Evolutionary conservation across 2,888 invertebrate genomes (phyloP), one percentile per base, ranked within the genome.

Genomic region (Drosophila mettleri): DNA sequence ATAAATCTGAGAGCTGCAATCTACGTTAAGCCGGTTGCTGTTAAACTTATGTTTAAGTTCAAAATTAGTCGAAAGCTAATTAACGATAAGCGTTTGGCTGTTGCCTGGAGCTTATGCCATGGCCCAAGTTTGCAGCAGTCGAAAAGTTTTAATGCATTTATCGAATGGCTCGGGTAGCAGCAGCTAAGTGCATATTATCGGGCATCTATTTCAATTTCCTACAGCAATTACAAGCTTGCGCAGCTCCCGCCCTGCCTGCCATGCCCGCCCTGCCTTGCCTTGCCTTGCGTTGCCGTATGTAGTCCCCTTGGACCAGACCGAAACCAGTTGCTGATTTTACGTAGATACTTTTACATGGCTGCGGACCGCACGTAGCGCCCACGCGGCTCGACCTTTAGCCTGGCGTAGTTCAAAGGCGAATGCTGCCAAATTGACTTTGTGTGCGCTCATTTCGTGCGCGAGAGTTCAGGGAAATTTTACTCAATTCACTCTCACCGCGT

Each of bases 171-270:
- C 65, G 78, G 62, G 69, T 49, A 43, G 45, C 74, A 60, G 77
- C 43, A 76, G 63, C 69, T 69, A 85, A 84, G 83, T 84, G 87
- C 83, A 77, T 84, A 87, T 87, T 84, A 87, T 84, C 87, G 83
- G 83, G 86, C 86, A 87, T 84, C 87, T 84, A 84, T 87, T 87
- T 87, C 87, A 87, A 85, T 84, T 84, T 87, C 86, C 86, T 74
- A 67, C 69, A 73, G 83, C 79, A 84, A 87, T 87, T 84, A 82
- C 81, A 78, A 68, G 51, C 61, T 20, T 60, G 57, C 33, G 31
- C 29, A 12, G 43, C 33, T 31, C 16, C 16, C 24, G n/a, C n/a
- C n/a, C n/a, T n/a, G n/a, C n/a, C n/a, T n/a, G n/a, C n/a, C n/a
- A n/a, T n/a, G n/a, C n/a, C n/a, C n/a, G n/a, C n/a, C n/a, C n/a